Conservation (phyloP, 2,888 invertebrate species). For the Lymantria dispar region DNA sequence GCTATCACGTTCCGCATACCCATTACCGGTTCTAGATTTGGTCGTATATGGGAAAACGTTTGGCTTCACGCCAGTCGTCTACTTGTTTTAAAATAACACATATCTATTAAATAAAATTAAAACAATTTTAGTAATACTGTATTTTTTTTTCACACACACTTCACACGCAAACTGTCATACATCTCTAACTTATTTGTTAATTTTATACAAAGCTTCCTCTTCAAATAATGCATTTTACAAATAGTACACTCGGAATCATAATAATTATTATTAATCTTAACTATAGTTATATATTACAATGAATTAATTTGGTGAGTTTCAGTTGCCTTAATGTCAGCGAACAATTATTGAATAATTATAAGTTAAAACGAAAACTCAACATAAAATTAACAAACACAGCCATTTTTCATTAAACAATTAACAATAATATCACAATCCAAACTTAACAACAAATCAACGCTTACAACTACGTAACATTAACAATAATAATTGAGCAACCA, state of each 20-base stretch:
- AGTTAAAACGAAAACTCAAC: constrained; percentile 80
- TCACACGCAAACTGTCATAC: constrained; percentile 53
- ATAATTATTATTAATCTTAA: constrained; percentile 39
- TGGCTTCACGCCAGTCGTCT: constrained; percentile 59
- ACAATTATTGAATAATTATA: constrained; percentile 57
- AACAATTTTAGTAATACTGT: constrained; percentile 14
- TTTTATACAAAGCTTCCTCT: constrained; percentile 80
- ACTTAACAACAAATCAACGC: constrained; percentile 77
- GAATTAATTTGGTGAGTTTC: constrained; percentile 30
- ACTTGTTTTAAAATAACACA: constrained; percentile 25
- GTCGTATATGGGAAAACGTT: constrained; percentile 55
- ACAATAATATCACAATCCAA: constrained; percentile 64
- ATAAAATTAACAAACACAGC: constrained; percentile 82
- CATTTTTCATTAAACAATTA: constrained; percentile 43
- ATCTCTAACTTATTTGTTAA: constrained; percentile 74
- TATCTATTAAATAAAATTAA: constrained; percentile 21
- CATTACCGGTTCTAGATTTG: constrained; percentile 39
- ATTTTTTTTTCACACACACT: constrained; percentile 61
- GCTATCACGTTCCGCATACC: constrained; percentile 27
- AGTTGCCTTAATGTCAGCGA: constrained; percentile 72
- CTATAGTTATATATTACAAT: constrained; percentile 30
- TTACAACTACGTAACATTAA: constrained; percentile 69
- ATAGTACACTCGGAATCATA: constrained; percentile 18
- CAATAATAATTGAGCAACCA: constrained; percentile 40
- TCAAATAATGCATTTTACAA: constrained; percentile 70